Evolutionary conservation across 2,888 invertebrate species (phyloP).

Genomic region (Mechanitis mazaeus): DNA sequence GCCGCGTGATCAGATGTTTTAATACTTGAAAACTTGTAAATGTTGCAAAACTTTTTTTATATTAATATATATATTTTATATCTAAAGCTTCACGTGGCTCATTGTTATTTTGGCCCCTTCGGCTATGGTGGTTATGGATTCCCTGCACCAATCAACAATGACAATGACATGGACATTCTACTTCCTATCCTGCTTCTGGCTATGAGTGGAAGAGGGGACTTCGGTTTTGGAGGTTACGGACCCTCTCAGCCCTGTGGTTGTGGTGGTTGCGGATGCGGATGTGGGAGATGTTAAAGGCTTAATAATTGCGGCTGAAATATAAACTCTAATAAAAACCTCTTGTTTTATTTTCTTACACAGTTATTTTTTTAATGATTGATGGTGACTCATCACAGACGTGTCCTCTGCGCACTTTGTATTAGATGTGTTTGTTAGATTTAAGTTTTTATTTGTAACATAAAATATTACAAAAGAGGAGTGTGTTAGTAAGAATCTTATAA

Average conservation of each 20-base stretch:
- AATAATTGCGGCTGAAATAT: conserved; percentile 8
- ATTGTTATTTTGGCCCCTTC: conserved; percentile 33
- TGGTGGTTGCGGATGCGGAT: conserved; percentile 31
- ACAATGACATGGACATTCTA: conserved; percentile 40
- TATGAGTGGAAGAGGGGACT: conserved; percentile 31
- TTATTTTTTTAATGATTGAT: too few relatives aligned
- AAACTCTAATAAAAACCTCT: not conserved
- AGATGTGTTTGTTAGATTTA: too few relatives aligned
- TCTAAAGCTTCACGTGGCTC: conserved; percentile 42
- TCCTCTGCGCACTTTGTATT: too few relatives aligned
- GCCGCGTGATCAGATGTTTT: too few relatives aligned
- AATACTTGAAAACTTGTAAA: too few relatives aligned
- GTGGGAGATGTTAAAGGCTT: conserved; percentile 3
- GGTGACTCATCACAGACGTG: too few relatives aligned
- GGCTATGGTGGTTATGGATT: conserved; percentile 29
- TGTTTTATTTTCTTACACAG: conserved; percentile 1
- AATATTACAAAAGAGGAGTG: too few relatives aligned
- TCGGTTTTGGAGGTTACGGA: conserved; percentile 29
- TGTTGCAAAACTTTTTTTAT: too few relatives aligned
- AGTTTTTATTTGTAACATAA: too few relatives aligned
- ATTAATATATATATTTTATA: too few relatives aligned
- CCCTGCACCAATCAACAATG: conserved; percentile 23
- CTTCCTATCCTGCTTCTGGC: conserved; percentile 44
- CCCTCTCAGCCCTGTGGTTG: conserved; percentile 28
- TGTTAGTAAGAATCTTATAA: too few relatives aligned